These are phyloP conservation scores for Junonia oenone DNA, from an alignment of 2,888 invertebrate species.

Conservation along the genomic window DNA sequence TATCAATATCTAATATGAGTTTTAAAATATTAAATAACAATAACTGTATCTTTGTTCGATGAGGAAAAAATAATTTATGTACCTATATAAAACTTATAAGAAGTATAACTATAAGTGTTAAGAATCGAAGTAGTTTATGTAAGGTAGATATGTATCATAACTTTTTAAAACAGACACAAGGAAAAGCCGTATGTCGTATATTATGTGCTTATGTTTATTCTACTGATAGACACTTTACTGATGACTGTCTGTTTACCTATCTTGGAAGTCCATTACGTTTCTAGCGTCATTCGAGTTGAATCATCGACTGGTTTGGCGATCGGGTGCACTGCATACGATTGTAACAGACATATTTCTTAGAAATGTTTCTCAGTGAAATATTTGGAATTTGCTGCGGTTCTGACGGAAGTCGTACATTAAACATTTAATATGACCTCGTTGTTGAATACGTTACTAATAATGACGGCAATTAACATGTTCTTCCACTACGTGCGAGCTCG, in stretches of 20 bases:
- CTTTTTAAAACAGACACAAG: neutral
- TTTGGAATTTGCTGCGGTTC: slow-evolving; percentile 38
- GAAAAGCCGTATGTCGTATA: neutral
- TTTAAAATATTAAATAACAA: no score
- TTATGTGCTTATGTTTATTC: slow-evolving; percentile 8
- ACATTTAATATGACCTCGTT: slow-evolving; percentile 23
- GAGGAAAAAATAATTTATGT: no score
- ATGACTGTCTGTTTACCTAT: slow-evolving; percentile 47
- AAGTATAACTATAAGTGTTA: no score
- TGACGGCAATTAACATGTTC: slow-evolving; percentile 1
- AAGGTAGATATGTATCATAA: neutral
- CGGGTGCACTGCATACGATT: slow-evolving; percentile 46
- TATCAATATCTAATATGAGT: no score
- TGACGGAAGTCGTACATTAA: slow-evolving; percentile 29
- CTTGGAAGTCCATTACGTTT: slow-evolving; percentile 49
- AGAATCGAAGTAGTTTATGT: neutral
- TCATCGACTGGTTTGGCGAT: slow-evolving; percentile 43
- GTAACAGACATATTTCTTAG: slow-evolving; percentile 54
- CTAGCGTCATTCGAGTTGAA: slow-evolving; percentile 57
- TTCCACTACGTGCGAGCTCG: neutral
- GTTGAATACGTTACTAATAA: slow-evolving; percentile 14
- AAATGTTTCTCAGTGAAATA: slow-evolving; percentile 48
- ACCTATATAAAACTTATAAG: no score
- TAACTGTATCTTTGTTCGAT: no score
- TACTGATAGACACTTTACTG: slow-evolving; percentile 21